Conservation (phyloP, 2,888 invertebrate species). For the Podotricha telesiphe region DNA sequence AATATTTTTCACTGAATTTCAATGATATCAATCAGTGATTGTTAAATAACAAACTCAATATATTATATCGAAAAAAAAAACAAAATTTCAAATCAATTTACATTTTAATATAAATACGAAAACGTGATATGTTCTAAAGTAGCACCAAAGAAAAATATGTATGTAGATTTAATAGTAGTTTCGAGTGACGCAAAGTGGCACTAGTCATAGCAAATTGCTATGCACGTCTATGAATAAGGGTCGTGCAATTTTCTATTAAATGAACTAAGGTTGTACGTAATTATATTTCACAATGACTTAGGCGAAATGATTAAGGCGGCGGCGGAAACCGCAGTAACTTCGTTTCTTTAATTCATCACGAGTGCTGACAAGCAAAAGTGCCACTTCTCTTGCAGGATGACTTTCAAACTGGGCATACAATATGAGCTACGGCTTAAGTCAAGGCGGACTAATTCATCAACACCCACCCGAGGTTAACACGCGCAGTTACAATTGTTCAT, state of each 20-base stretch:
- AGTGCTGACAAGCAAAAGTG: slow-evolving; percentile 3
- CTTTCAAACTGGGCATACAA: neutral
- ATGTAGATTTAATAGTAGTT: neutral
- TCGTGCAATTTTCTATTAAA: slow-evolving; percentile 21
- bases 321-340: neutral
- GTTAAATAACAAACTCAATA: no score
- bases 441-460: neutral
- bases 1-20: no score
- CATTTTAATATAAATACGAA: no score
- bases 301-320: slow-evolving; percentile 11
- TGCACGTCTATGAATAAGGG: slow-evolving; percentile 9
- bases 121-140: no score
- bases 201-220: slow-evolving; percentile 1
- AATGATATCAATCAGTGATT: no score
- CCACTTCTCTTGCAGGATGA: neutral
- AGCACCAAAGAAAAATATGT: neutral
- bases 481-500: neutral
- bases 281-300: slow-evolving; percentile 9
- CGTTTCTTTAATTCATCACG: slow-evolving; percentile 11
- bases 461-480: neutral
- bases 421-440: neutral
- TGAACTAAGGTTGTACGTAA: slow-evolving; percentile 9
- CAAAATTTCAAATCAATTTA: no score
- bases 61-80: no score
- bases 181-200: neutral